Conservation (phyloP, 2,797 vertebrate species). For the Phyllotis vaccarum region DNA sequence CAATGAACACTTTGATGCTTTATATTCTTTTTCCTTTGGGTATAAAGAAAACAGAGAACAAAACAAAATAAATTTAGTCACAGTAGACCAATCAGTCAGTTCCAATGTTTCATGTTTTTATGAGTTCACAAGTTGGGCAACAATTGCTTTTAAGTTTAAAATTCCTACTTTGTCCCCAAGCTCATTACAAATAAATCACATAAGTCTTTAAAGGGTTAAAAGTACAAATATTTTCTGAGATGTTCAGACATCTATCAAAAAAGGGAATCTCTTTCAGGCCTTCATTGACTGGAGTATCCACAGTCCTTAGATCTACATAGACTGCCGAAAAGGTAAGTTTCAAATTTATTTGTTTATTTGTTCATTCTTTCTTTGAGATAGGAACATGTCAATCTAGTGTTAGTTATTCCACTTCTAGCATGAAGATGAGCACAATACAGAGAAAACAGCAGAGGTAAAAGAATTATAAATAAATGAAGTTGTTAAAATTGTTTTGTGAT, state of each 20-base stretch:
- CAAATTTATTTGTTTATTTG: neutral
- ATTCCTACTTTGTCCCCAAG: neutral
- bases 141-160: conserved; percentile 66
- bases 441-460: neutral
- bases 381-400: neutral
- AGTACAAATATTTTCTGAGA: neutral
- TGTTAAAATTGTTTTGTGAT: neutral
- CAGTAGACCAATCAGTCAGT: neutral
- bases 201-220: neutral
- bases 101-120: conserved; percentile 2
- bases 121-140: neutral
- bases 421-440: neutral
- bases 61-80: neutral
- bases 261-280: neutral
- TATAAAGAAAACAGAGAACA: neutral
- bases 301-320: neutral
- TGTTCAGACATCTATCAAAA: neutral
- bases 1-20: conserved; percentile 37
- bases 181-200: conserved; percentile 46
- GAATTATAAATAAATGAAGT: neutral
- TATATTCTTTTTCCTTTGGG: conserved; percentile 35
- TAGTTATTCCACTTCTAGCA: neutral
- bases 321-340: neutral
- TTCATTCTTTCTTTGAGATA: neutral
- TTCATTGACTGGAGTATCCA: neutral